Base-by-base conservation (phyloP, 92 coral and sea anemone genomes). In the Palythoa grandiflora region DNA sequence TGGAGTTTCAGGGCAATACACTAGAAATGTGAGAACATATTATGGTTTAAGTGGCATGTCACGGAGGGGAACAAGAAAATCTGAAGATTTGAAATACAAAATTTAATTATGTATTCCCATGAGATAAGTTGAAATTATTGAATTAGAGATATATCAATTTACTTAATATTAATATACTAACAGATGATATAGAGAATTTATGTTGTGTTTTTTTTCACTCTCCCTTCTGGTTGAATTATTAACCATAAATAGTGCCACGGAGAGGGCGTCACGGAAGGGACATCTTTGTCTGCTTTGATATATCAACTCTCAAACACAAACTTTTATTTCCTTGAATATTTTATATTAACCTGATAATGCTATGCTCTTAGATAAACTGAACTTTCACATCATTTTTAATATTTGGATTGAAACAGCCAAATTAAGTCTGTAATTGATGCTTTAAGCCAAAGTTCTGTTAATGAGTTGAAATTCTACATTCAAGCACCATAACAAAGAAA, bases 181-280 rank as follows among this genome's bases (percentile, higher is more conserved):
- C 44, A 77, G 47, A 52, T 77, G 80, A 77, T 77, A 38, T 17
- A 77, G 48, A 38, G 44, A 77, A 28, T 44, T 77, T 51, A 77
- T 6, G n/a, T 77, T 51, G 13, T 77, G 66, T 44, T 52, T 50
- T 77, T 77, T 44, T 50, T 17, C 21, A 20, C 61, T 77, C 51
- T 21, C 9, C 20, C 66, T 20, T 5, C 13, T 77, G 80, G 80
- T 3, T 9, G 63, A 77, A 19, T 1, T 28, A 52, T 65, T 77
- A 44, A 77, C 19, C 65, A 51, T 38, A 52, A 20, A 50, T 75
- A 17, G 80, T 54, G 79, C 48, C 79, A 75, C 61, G 5, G 59
- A 47, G 79, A 15, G 79, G 80, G 52, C 66, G 40, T 52, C 47
- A 77, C 47, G 19, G 80, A 77, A 44, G 80, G 80, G 80, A 77